Base-by-base conservation (phyloP, 1,140 invertebrate species). In the Hypsibius dujardini region DNA sequence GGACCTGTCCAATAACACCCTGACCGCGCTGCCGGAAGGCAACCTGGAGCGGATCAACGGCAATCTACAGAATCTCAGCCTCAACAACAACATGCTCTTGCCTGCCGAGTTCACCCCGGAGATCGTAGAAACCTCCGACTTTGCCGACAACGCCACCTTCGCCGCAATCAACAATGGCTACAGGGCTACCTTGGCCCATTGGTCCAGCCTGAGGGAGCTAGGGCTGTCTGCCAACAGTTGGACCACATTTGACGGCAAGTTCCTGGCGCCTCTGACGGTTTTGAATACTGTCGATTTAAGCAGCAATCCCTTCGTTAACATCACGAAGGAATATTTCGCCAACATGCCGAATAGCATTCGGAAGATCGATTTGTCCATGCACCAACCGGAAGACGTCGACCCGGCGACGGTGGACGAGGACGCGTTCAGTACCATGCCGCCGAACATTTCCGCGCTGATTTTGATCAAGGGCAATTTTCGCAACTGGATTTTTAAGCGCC, bases 1-100 rank as follows among this genome's bases (percentile, higher is more conserved):
- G 62, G 62, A 67, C 62, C 42, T 67, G 3, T 67, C 62, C 12
- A 15, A 15, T 42, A 67, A 67, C 62, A 15, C 42, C 62, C 42
- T 67, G 62, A 42, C 42, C 12, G 12, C 62, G 12, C 62, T 67
- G 3, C 62, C 62, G 3, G 62, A 67, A 7, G 42, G 62, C 12
- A 42, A 56, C 28, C 28, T 28, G 28, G 28, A 28, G 28, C 28
- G 28, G 28, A 28, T 28, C 28, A 28, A 28, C 28, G 28, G 28
- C 28, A 28, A 28, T 28, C 28, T 28, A 28, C 28, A 28, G 28
- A 28, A 28, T 28, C 28, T 28, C 28, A 28, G 28, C 28, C 28
- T 28, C 28, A 28, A 28, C 28, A 28, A 28, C 62, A 67, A 67
- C 62, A 67, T 7, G 12, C 62, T 67, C 42, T 7, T 15, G 3